Evolutionary conservation across 2,797 vertebrate species (phyloP), one percentile per base, ranked within the genome.

Genomic region (Leptodactylus fallax): DNA sequence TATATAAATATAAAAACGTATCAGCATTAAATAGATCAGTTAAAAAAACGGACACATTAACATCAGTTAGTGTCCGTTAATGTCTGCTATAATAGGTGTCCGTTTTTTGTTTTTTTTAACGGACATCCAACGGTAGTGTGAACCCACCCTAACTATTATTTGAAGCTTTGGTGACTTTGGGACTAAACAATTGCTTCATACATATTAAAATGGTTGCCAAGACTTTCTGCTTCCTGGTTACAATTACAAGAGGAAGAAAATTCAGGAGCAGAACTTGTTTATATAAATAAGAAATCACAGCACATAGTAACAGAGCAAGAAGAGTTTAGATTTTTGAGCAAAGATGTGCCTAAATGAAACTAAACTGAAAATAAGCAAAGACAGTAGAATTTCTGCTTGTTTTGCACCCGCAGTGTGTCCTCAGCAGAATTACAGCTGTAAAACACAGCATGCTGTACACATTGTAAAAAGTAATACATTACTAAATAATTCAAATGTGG

Each of bases 351-450:
- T 51, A 45, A 12, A 74, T 74, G 49, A 74, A 74, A 51, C 45
- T 51, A 49, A 74, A 51, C 2, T 51, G 45, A 51, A 51, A 51
- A n/a, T 49, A 13, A 74, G 71, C 71, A 11, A 45, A 74, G 45
- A 47, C 71, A 6, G 71, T 51, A 13, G 45, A 74, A 74, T 21
- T 74, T 74, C 71, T 74, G 71, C 71, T 74, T 74, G 71, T 74
- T 49, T 12, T 49, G 71, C 71, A 74, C 17, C 45, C 71, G 71
- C 71, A 74, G 71, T n/a, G 19, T n/a, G 45, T 74, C 69, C 69
- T 72, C 69, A 72, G 36, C 69, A 74, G 45, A 74, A 74, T n/a
- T 13, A 11, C 71, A 51, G 45, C 71, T 51, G 71, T 74, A 51
- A 74, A 51, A n/a, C 71, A 17, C 71, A 74, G 45, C 71, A 21